Conservation (phyloP, 2,797 vertebrate species). For the Emydoidea blandingii region DNA sequence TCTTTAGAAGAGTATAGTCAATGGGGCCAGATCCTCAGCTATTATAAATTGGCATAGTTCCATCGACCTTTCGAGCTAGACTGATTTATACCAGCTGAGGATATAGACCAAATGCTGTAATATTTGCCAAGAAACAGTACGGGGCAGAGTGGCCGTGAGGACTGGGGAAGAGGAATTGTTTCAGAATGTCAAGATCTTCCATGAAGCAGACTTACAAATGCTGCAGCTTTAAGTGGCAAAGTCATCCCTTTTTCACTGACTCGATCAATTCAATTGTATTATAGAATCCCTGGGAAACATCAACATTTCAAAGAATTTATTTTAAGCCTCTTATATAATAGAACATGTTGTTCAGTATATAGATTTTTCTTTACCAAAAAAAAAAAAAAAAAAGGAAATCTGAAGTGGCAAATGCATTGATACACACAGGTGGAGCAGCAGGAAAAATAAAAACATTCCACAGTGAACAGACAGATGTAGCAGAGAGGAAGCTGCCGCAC, state of each 20-base stretch:
- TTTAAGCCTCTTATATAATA: neutral
- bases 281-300: neutral
- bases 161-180: neutral
- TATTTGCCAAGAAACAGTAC: neutral
- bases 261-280: neutral
- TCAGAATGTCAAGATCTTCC: neutral
- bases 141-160: neutral
- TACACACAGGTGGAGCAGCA: neutral
- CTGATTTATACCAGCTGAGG: neutral
- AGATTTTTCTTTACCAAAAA: conserved; percentile 8
- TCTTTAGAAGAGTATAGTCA: neutral
- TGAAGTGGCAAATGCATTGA: conserved; percentile 10
- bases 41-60: neutral
- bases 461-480: conserved; percentile 1
- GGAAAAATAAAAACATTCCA: neutral
- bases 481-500: neutral
- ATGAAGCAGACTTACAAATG: neutral
- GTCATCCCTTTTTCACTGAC: neutral
- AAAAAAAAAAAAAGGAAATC: neutral
- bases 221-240: neutral
- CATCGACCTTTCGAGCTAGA: neutral
- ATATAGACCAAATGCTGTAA: neutral
- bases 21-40: neutral
- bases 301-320: conserved; percentile 9
- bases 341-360: neutral